These are phyloP conservation scores for Drosophila auraria DNA, from an alignment of 1,140 invertebrate genomes.

Conservation along the genomic window DNA sequence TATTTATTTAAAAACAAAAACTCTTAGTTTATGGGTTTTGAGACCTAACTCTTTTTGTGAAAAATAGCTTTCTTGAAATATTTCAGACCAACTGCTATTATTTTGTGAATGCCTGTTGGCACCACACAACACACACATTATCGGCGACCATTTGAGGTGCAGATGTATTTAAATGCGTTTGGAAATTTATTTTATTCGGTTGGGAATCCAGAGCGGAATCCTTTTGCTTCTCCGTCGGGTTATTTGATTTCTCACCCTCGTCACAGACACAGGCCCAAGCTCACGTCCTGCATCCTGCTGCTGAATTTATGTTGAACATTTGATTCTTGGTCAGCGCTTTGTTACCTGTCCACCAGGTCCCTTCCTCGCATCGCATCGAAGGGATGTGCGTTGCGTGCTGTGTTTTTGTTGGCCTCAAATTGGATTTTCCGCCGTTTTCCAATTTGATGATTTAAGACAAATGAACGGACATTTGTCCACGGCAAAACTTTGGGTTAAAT, in stretches of 20 bases:
- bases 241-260: conserved; percentile 37
- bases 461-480: conserved; percentile 47
- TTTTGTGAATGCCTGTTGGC: background rate
- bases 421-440: conserved; percentile 49
- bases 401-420: conserved; percentile 32
- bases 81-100: background rate
- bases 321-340: conserved; percentile 42
- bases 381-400: background rate
- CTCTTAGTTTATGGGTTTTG: no score
- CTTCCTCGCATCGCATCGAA: background rate
- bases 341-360: conserved; percentile 27
- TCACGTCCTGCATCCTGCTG: background rate
- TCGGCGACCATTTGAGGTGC: conserved; percentile 16
- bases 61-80: no score
- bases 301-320: conserved; percentile 48
- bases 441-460: conserved; percentile 61
- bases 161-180: conserved; percentile 54
- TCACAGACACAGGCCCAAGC: background rate
- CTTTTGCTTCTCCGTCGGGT: conserved; percentile 18
- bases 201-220: conserved; percentile 26
- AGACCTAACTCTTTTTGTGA: no score
- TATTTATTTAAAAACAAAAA: no score
- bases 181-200: conserved; percentile 52
- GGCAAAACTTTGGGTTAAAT: conserved; percentile 43
- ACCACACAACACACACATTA: conserved; percentile 3